phyloP scores from a whole-genome alignment of 2,888 invertebrate species.

The Ferdinandea cuprea region DNA sequence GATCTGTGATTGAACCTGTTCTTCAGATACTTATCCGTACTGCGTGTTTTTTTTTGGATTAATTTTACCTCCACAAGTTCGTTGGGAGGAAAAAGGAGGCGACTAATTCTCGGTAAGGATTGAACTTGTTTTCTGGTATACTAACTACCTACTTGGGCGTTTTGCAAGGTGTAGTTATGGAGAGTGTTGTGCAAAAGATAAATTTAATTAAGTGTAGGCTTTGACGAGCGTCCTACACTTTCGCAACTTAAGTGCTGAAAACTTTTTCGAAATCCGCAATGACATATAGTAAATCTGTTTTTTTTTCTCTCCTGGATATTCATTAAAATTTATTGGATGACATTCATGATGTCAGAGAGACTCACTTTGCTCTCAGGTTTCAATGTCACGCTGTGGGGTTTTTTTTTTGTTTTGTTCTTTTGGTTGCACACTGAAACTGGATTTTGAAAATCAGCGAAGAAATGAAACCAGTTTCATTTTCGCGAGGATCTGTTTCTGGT shows the following conservation, averaged over 20 bases:
- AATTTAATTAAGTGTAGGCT: slow-evolving; percentile 63
- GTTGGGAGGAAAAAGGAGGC: slow-evolving; percentile 45
- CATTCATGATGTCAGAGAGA: slow-evolving; percentile 56
- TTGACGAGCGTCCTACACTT: slow-evolving; percentile 60
- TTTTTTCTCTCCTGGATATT: slow-evolving; percentile 3
- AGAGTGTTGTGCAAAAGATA: slow-evolving; percentile 28
- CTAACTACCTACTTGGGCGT: slow-evolving; percentile 31
- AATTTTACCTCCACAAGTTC: slow-evolving; percentile 9
- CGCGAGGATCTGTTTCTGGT: slow-evolving; percentile 61
- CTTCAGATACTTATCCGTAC: slow-evolving; percentile 32
- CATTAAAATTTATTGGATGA: slow-evolving; percentile 36
- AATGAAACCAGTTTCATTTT: slow-evolving; percentile 60
- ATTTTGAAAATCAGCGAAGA: slow-evolving; percentile 11
- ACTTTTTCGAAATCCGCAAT: slow-evolving; percentile 28
- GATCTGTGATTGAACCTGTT: slow-evolving; percentile 63
- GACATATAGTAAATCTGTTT: slow-evolving; percentile 26
- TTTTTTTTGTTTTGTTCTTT: slow-evolving; percentile 43
- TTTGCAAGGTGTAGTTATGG: background rate
- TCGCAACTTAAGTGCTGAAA: slow-evolving; percentile 3
- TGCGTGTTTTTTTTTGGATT: slow-evolving; percentile 51
- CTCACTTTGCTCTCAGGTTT: slow-evolving; percentile 18
- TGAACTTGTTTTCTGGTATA: slow-evolving; percentile 40
- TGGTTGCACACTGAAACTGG: slow-evolving; percentile 54
- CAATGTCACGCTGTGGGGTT: slow-evolving; percentile 20
- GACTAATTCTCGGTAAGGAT: slow-evolving; percentile 61